Conservation (phyloP, 2,797 vertebrate genomes). For the Danio choprae region DNA sequence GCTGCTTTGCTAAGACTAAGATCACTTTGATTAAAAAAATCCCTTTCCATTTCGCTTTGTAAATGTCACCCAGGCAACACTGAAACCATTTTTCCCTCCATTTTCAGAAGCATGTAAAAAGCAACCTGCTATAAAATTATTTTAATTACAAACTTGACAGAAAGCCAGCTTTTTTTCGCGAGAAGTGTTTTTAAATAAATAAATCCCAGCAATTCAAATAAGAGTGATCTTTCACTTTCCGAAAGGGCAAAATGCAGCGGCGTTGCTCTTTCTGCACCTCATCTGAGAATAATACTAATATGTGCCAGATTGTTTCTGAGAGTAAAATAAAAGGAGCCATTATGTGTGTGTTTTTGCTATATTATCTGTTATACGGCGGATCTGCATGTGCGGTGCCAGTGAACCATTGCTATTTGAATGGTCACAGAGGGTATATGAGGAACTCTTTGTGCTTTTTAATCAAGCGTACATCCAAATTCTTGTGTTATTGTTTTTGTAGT, state of each 20-base stretch:
- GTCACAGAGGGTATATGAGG: neutral
- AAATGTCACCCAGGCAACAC: conserved; percentile 54
- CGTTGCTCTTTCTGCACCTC: neutral
- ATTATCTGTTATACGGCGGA: neutral
- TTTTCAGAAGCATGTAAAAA: conserved; percentile 64
- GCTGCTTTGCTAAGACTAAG: conserved; percentile 55
- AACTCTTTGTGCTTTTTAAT: conserved; percentile 6
- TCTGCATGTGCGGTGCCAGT: neutral
- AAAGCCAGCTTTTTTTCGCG: conserved; percentile 47
- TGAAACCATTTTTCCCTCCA: conserved; percentile 29
- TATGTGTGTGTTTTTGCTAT: neutral
- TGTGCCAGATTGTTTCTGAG: neutral
- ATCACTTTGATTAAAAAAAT: conserved; percentile 53
- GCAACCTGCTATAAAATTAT: conserved; percentile 62
- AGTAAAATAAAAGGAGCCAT: conserved; percentile 24
- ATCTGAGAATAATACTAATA: neutral
- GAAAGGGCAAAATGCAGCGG: conserved; percentile 48
- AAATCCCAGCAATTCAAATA: conserved; percentile 54
- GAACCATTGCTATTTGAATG: conserved; percentile 2
- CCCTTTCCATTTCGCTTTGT: conserved; percentile 49
- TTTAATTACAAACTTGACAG: conserved; percentile 67
- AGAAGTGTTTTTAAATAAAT: conserved; percentile 62
- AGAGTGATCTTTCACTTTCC: conserved; percentile 57
- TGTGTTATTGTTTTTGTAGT: neutral
- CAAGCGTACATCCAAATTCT: neutral